Percentiles rank a stretch among this genome's conserved stretches.
These are phyloP conservation scores for Saimiri boliviensis DNA, from an alignment of 2,113 vertebrate genomes.

Conservation along the genomic window DNA sequence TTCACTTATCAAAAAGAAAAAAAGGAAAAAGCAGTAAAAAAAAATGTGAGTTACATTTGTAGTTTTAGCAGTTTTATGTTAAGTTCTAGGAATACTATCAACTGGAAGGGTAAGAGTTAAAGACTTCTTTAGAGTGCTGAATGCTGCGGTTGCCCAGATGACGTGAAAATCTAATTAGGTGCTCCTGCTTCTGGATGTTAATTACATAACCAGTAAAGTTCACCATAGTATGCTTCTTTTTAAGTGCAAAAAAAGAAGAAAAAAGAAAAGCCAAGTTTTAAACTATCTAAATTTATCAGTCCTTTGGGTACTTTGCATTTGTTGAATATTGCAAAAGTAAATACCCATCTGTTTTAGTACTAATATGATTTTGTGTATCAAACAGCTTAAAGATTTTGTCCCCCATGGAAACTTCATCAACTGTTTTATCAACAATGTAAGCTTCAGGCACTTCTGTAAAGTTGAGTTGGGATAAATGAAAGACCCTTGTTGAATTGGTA, in stretches of 20 bases:
- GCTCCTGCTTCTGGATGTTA: neutral
- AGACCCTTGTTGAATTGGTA: slow-evolving; percentile 65
- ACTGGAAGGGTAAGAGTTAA: neutral
- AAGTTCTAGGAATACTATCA: neutral
- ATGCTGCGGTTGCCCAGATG: neutral
- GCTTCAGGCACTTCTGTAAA: slow-evolving; percentile 59
- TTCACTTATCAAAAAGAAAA: neutral
- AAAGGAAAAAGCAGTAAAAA: neutral
- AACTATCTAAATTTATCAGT: slow-evolving; percentile 70
- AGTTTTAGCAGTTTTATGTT: neutral
- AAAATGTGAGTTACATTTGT: neutral
- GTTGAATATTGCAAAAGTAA: slow-evolving; percentile 73
- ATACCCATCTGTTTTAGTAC: slow-evolving; percentile 73
- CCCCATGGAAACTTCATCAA: slow-evolving; percentile 49
- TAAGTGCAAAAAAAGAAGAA: slow-evolving; percentile 44
- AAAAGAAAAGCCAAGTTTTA: slow-evolving; percentile 51
- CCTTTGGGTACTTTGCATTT: slow-evolving; percentile 63
- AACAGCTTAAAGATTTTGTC: slow-evolving; percentile 54
- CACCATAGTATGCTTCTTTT: slow-evolving; percentile 16
- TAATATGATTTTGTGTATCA: slow-evolving; percentile 66
- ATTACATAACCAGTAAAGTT: slow-evolving; percentile 28
- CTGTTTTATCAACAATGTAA: slow-evolving; percentile 68
- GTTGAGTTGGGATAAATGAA: slow-evolving; percentile 61
- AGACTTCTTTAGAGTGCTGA: neutral
- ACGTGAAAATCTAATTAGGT: neutral